Percentiles rank a stretch among this genome's conserved stretches.
These are phyloP conservation scores for Hirtodrosophila confusa DNA, from an alignment of 2,888 invertebrate species.

Conservation along the genomic window DNA sequence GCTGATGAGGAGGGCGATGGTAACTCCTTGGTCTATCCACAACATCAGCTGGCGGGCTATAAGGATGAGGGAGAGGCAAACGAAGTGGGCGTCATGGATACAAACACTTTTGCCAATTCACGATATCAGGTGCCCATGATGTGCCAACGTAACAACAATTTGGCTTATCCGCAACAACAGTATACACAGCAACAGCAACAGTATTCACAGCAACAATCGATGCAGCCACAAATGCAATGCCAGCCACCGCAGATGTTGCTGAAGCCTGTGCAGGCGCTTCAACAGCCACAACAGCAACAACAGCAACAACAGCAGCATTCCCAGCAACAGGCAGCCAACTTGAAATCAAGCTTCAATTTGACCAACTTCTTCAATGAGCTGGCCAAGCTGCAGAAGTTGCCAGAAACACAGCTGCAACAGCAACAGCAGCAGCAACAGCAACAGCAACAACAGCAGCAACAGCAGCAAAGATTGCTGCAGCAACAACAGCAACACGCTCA, in stretches of 20 bases:
- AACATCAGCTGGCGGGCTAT: neutral
- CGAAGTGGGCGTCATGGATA: neutral
- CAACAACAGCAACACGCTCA: conserved; percentile 30
- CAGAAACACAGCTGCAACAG: conserved; percentile 29
- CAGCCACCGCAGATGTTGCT: neutral
- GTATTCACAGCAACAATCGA: conserved; percentile 7
- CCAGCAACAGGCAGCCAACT: conserved; percentile 5
- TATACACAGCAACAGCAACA: conserved; percentile 5
- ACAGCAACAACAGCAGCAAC: conserved; percentile 17
- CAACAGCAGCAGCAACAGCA: conserved; percentile 15
- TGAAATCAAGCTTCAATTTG: conserved; percentile 41
- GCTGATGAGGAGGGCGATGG: neutral
- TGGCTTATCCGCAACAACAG: conserved; percentile 25
- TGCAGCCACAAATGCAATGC: conserved; percentile 2
- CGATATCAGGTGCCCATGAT: conserved; percentile 50
- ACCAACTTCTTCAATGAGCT: conserved; percentile 60
- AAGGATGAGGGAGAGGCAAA: neutral
- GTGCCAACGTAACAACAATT: conserved; percentile 27
- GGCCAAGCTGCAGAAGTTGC: conserved; percentile 39
- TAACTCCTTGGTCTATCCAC: conserved; percentile 10
- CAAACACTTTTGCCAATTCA: conserved; percentile 27
- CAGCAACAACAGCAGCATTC: conserved; percentile 3
- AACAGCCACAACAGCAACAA: conserved; percentile 20
- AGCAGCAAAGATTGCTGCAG: neutral
- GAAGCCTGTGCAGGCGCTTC: no score